Conservation (phyloP, 2,113 vertebrate species). For the Phalacrocorax pelagicus region DNA sequence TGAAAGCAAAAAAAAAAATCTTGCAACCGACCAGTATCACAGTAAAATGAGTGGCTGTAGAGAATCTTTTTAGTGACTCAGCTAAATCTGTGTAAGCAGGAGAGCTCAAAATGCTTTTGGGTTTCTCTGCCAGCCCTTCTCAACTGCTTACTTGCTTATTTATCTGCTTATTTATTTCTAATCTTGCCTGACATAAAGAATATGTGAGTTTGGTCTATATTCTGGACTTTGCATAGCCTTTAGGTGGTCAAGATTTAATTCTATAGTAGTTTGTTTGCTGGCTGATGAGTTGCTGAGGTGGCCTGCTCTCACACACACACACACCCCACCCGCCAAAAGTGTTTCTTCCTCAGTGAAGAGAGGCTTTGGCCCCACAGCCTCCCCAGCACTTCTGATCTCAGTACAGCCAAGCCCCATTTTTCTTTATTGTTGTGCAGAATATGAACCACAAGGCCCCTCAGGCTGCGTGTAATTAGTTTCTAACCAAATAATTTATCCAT, state of each 20-base stretch:
- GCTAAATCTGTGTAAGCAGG: background rate
- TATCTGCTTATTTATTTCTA: background rate
- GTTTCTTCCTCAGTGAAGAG: background rate
- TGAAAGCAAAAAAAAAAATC: background rate
- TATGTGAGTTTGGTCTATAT: background rate
- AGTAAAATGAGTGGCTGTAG: background rate
- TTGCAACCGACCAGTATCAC: background rate
- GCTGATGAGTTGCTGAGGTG: background rate
- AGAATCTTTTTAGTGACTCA: background rate
- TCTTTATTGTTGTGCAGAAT: background rate
- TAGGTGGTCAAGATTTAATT: background rate
- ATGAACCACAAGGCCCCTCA: background rate
- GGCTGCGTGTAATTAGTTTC: slow-evolving; percentile 42
- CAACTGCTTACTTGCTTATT: background rate
- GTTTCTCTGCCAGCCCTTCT: background rate
- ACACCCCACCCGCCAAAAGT: background rate
- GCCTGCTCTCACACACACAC: background rate
- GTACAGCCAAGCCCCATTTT: slow-evolving; percentile 1
- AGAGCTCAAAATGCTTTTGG: background rate
- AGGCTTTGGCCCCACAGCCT: background rate
- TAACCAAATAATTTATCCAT: slow-evolving; percentile 57
- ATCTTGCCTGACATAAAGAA: background rate
- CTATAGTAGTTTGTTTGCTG: background rate
- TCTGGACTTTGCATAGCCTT: background rate
- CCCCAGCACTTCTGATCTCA: background rate